These are phyloP conservation scores for Chloroclystis v-ata DNA, from an alignment of 2,888 invertebrate genomes.

Conservation along the genomic window DNA sequence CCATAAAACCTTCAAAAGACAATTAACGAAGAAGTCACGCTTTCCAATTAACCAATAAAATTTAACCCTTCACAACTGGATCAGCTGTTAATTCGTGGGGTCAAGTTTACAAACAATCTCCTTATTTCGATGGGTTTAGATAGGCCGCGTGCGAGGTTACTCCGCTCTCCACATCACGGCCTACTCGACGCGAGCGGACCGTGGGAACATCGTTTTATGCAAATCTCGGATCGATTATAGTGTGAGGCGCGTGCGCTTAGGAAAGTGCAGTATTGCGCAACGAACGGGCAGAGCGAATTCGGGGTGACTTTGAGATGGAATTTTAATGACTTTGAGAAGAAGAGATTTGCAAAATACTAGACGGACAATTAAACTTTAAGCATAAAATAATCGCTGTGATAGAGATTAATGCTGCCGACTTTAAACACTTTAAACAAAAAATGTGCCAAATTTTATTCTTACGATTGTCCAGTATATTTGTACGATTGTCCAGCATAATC, in stretches of 20 bases:
- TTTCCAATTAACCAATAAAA: not conserved
- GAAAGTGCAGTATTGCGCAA: constrained; percentile 70
- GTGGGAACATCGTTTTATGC: constrained; percentile 72
- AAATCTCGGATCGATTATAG: constrained; percentile 71
- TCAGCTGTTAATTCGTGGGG: constrained; percentile 1
- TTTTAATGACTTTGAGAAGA: too few species aligned
- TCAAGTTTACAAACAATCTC: constrained; percentile 4
- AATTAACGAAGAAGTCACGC: not conserved
- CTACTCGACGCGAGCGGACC: constrained; percentile 61
- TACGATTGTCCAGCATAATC: too few species aligned
- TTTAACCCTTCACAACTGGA: not conserved
- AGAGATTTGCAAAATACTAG: too few species aligned
- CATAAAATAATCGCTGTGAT: too few species aligned
- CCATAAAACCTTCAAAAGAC: not conserved
- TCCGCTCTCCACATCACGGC: constrained; percentile 64
- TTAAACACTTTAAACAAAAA: too few species aligned
- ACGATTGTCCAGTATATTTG: too few species aligned
- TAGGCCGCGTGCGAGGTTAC: constrained; percentile 50
- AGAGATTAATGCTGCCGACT: too few species aligned
- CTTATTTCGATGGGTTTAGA: constrained; percentile 19
- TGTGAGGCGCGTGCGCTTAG: constrained; percentile 44
- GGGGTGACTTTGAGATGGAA: too few species aligned
- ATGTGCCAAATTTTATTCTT: too few species aligned
- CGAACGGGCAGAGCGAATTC: too few species aligned
- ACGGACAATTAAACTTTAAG: too few species aligned